These are phyloP conservation scores for Conus ventricosus DNA, from an alignment of 1,140 invertebrate genomes.

Conservation along the genomic window DNA sequence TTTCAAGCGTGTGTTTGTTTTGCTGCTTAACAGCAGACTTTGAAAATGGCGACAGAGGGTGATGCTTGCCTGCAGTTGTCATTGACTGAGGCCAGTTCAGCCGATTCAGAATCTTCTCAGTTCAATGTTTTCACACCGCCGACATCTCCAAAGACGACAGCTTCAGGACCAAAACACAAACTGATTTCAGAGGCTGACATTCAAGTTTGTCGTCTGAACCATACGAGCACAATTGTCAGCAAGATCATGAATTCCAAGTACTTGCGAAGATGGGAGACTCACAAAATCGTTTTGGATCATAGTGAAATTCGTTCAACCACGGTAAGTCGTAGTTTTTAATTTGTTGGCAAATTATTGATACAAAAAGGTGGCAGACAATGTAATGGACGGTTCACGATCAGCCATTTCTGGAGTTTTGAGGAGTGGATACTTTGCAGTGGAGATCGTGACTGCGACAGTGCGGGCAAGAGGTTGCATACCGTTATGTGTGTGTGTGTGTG, in stretches of 20 bases:
- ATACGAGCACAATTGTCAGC: conserved; percentile 86
- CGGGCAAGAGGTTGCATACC: too few relatives aligned
- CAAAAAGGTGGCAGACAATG: too few relatives aligned
- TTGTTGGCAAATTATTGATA: too few relatives aligned
- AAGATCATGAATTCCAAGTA: conserved; percentile 89
- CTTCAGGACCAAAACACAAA: conserved; percentile 79
- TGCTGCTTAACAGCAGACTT: conserved; percentile 17
- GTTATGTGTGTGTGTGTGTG: too few relatives aligned
- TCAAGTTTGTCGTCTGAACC: conserved; percentile 86
- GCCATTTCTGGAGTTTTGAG: conserved; percentile 40
- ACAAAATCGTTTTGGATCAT: conserved; percentile 84
- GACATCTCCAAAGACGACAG: conserved; percentile 40
- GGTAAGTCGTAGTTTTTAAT: conserved; percentile 77
- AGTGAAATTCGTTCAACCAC: conserved; percentile 85
- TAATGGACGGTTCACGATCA: too few relatives aligned
- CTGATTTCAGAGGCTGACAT: conserved; percentile 85
- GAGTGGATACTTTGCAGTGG: too few relatives aligned
- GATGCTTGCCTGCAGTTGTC: conserved; percentile 36
- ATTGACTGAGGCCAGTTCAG: conserved; percentile 23
- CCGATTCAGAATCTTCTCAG: conserved; percentile 23
- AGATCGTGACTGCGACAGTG: too few relatives aligned
- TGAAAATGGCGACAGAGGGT: conserved; percentile 39
- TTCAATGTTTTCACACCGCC: conserved; percentile 33
- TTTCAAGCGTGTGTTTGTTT: conserved; percentile 21
- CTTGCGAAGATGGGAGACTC: conserved; percentile 86